These are phyloP conservation scores for Hippasteria phrygiana DNA, from an alignment of 53 echinoderm and acorn worm species.

Conservation along the genomic window DNA sequence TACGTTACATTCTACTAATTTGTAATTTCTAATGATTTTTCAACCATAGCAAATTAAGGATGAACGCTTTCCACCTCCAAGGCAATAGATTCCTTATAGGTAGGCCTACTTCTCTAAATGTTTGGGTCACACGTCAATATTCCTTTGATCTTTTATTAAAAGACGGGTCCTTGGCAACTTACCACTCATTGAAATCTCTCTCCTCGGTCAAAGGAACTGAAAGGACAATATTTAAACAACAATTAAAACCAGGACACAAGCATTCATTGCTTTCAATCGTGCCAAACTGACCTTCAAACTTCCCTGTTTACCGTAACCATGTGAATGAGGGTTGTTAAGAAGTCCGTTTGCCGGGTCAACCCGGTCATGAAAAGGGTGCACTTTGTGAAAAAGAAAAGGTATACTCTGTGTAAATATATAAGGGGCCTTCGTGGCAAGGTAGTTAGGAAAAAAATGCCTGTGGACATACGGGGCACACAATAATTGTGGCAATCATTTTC, in stretches of 20 bases:
- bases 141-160: not conserved
- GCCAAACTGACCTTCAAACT: not conserved
- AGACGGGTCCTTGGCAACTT: not conserved
- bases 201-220: slow-evolving; percentile 28
- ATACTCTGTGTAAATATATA: not conserved
- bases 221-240: not conserved
- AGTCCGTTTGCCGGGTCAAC: not conserved
- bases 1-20: no score
- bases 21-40: no score
- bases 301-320: not conserved
- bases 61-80: no score
- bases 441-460: no score
- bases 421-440: no score
- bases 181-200: slow-evolving; percentile 9
- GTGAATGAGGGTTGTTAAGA: not conserved
- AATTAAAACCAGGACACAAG: not conserved
- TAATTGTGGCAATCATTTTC: no score
- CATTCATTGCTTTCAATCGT: not conserved
- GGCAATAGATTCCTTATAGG: no score
- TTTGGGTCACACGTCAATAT: not conserved
- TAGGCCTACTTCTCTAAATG: no score
- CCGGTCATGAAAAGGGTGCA: not conserved
- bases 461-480: no score
- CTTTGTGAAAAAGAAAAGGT: not conserved
- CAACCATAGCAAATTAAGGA: no score